Conservation (phyloP, 2,113 vertebrate genomes). For the Thamnaconus septentrionalis region DNA sequence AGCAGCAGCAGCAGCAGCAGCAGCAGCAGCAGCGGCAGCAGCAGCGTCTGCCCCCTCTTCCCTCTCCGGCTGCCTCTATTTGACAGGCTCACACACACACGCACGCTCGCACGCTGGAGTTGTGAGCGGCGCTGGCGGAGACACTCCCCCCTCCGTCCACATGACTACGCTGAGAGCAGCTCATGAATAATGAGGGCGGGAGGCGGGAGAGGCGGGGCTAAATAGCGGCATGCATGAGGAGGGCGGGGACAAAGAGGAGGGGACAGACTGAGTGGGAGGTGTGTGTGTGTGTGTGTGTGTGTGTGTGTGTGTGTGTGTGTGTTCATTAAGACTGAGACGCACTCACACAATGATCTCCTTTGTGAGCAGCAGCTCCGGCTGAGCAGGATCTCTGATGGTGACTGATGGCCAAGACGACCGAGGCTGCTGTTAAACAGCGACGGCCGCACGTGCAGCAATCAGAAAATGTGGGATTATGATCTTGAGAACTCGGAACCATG, state of each 20-base stretch:
- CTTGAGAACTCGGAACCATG: too few relatives aligned
- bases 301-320: conserved; percentile 80
- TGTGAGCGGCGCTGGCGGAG: conserved; percentile 86
- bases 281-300: conserved; percentile 76
- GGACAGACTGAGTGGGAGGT: conserved; percentile 68
- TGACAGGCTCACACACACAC: conserved; percentile 57
- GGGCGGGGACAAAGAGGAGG: conserved; percentile 77
- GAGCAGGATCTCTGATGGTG: conserved; percentile 59
- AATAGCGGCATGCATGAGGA: conserved; percentile 87
- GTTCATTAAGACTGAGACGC: conserved; percentile 83
- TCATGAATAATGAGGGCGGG: conserved; percentile 90
- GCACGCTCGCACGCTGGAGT: conserved; percentile 80
- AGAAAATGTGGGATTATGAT: too few relatives aligned
- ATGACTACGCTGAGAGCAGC: conserved; percentile 89
- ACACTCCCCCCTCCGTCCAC: conserved; percentile 92
- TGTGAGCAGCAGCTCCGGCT: conserved; percentile 78
- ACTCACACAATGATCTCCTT: conserved; percentile 85
- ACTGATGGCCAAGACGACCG: too few relatives aligned
- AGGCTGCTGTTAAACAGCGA: too few relatives aligned
- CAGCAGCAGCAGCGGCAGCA: conserved; percentile 39
- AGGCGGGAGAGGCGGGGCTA: neutral
- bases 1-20: conserved; percentile 37
- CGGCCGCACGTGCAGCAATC: too few relatives aligned
- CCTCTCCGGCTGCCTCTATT: conserved; percentile 62
- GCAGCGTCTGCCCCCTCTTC: conserved; percentile 47